Conservation (phyloP, 1,140 invertebrate species). For the Chymomyza costata region DNA sequence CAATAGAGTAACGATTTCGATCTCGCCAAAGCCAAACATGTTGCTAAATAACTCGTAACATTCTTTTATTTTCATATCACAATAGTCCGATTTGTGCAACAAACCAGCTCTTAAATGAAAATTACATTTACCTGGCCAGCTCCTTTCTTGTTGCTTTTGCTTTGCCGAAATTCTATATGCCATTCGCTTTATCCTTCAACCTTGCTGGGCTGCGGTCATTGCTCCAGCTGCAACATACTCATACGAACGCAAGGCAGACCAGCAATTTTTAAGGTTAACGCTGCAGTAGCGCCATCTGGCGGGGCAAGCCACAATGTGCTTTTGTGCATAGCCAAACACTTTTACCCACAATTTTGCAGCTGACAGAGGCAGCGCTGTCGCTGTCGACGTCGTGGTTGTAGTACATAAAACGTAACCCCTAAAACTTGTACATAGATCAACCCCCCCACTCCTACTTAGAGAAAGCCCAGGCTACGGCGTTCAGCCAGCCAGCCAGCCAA, state of each 20-base stretch:
- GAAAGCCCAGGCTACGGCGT: slow-evolving; percentile 17
- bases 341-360: slow-evolving; percentile 17
- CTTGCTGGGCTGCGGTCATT: slow-evolving; percentile 64
- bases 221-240: slow-evolving; percentile 43
- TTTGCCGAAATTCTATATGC: not conserved
- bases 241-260: slow-evolving; percentile 11
- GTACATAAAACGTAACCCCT: slow-evolving; percentile 58
- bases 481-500: slow-evolving; percentile 24
- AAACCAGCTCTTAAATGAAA: not conserved
- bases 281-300: slow-evolving; percentile 40
- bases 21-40: no score
- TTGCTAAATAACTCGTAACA: no score
- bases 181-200: slow-evolving; percentile 62
- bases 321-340: slow-evolving; percentile 38
- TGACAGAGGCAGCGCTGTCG: slow-evolving; percentile 20
- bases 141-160: not conserved
- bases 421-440: slow-evolving; percentile 35
- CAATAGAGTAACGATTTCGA: no score
- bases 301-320: slow-evolving; percentile 10
- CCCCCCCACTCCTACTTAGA: slow-evolving; percentile 13
- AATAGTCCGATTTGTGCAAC: not conserved
- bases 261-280: slow-evolving; percentile 45
- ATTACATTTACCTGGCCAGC: not conserved
- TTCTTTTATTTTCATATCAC: not conserved
- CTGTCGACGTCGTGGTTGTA: no score